Evolutionary conservation across 92 coral and sea anemone genomes (phyloP), one percentile per base, ranked within the genome.

Genomic region (Phenganax subtilis): DNA sequence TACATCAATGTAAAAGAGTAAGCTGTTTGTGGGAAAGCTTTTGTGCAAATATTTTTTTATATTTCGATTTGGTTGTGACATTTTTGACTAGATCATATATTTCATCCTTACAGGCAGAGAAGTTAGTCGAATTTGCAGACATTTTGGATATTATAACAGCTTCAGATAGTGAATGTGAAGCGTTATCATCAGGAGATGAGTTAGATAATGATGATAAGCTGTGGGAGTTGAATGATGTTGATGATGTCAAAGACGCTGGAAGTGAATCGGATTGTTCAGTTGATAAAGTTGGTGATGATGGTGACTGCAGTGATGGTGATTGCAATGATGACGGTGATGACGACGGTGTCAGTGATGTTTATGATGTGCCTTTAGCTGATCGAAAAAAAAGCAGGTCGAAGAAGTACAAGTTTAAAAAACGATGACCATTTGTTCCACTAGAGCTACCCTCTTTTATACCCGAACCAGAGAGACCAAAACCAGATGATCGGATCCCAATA

Each of bases 1-100:
- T 65, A 9, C 9, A 65, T 65, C 27, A 65, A 65, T 65, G 72
- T 65, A 65, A 65, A 17, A 65, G n/a, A n/a, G n/a, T n/a, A n/a
- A n/a, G n/a, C n/a, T n/a, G n/a, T n/a, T n/a, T n/a, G n/a, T n/a
- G n/a, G n/a, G n/a, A n/a, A n/a, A n/a, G n/a, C n/a, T n/a, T n/a
- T n/a, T n/a, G n/a, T n/a, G n/a, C n/a, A n/a, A n/a, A n/a, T n/a
- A n/a, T n/a, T 62, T 62, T 6, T n/a, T 7, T 59, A 59, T 59
- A 7, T 59, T 7, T 59, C 17, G 65, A 59, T 59, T 59, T 59
- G 12, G n/a, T 59, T 59, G 8, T 59, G 17, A 59, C 8, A 7
- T 59, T 7, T 7, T 9, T 7, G n/a, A 59, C 65, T 25, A n/a
- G n/a, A n/a, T n/a, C n/a, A n/a, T 59, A 59, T 59, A 15, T 59